Evolutionary conservation across 2,888 invertebrate genomes (phyloP).

Genomic region (Nomada hirtipes): DNA sequence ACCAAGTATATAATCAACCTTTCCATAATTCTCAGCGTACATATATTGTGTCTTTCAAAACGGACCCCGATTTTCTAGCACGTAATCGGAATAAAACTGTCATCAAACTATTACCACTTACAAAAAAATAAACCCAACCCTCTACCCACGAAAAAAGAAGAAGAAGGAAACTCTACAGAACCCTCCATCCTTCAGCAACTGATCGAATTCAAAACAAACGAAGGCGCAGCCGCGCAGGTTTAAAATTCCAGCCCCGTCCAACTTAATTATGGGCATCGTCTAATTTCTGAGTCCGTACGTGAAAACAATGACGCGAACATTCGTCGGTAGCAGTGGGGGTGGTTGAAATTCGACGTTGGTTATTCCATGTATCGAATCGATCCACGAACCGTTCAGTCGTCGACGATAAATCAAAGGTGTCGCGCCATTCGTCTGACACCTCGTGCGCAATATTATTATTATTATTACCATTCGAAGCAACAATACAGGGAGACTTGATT

Average conservation of each 20-base stretch:
- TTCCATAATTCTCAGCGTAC: no score
- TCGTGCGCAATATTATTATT: neutral
- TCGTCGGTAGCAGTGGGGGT: conserved; percentile 49
- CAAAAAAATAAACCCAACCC: no score
- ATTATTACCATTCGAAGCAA: no score
- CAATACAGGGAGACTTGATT: neutral
- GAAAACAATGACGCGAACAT: conserved; percentile 74
- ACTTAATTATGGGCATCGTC: conserved; percentile 79
- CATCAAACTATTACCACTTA: no score
- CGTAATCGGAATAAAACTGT: no score
- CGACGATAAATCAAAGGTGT: conserved; percentile 35
- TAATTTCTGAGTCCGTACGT: conserved; percentile 75
- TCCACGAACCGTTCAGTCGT: conserved; percentile 47
- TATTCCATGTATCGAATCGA: conserved; percentile 44
- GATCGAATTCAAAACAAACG: conserved; percentile 38
- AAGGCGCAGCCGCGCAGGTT: neutral
- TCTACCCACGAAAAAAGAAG: no score
- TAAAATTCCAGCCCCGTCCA: conserved; percentile 46
- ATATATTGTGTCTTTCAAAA: no score
- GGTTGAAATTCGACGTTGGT: conserved; percentile 62
- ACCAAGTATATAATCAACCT: no score
- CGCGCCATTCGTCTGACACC: conserved; percentile 1
- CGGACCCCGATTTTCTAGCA: no score
- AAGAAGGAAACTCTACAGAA: neutral
- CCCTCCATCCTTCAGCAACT: neutral